Evolutionary conservation across 2,113 vertebrate genomes (phyloP), one percentile per base, ranked within the genome.

Genomic region (Murina feae): DNA sequence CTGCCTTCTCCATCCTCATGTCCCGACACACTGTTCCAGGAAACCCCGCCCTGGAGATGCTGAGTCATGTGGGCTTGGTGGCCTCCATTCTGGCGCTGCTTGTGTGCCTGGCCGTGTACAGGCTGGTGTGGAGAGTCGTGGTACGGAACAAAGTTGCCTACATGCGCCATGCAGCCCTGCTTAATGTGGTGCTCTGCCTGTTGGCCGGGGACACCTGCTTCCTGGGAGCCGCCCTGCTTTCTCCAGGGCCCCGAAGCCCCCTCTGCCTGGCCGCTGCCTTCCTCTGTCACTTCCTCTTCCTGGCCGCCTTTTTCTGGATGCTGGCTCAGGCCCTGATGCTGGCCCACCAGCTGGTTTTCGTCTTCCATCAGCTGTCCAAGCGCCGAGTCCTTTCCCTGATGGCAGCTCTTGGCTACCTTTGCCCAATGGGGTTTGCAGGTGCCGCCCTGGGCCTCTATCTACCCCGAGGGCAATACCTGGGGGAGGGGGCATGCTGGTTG

Each of bases 221-320:
- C 91, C 97, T 99, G 39, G 98, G 94, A 1, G 93, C 97, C 4
- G 75, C 90, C 0, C 55, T 92, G 23, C 74, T 97, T n/a, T 28
- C 79, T 7, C 60, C 66, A 0, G 74, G 65, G 3, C 88, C 89
- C 21, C 66, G 0, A 11, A 97, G 78, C 65, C 75, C 80, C 0
- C 76, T 98, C 32, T 99, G 99, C 91, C 98, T 97, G 86, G 88
- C 98, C 2, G 95, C 95, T 0, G 98, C 98, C 14, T 99, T 99
- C 88, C 98, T 99, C 80, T 98, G 98, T 74, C 99, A 99, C 82
- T 98, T 98, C 76, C 98, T 99, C 96, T 99, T 99, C 87, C 97
- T 99, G 47, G 98, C 98, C 53, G 74, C 98, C 1, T 99, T 99
- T 84, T 99, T 99, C 95, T 99, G 99, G 99, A 99, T 99, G 99